Evolutionary conservation across 2,888 invertebrate genomes (phyloP).

Genomic region (Drosophila tanythrix): DNA sequence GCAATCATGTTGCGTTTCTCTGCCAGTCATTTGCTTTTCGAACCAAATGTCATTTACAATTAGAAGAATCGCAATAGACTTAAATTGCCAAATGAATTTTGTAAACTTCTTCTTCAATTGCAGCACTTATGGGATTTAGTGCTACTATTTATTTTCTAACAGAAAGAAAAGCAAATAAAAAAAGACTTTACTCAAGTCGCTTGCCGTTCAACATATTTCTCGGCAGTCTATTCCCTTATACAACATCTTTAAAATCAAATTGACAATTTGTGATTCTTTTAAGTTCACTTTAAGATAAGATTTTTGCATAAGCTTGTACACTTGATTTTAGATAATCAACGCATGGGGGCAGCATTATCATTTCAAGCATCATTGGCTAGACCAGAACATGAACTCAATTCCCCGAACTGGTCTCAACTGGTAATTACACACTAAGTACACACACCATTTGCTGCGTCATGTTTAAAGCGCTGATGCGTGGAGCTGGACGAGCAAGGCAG

Average conservation of each 20-base stretch:
- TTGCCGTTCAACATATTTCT: neutral
- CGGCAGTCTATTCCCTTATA: neutral
- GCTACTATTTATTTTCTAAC: neutral
- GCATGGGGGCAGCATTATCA: conserved; percentile 35
- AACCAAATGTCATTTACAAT: conserved; percentile 53
- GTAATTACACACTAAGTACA: conserved; percentile 60
- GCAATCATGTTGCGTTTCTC: conserved; percentile 45
- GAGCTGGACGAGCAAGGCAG: conserved; percentile 2
- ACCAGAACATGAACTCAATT: conserved; percentile 45
- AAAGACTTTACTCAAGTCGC: neutral
- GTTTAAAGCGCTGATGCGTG: conserved; percentile 54
- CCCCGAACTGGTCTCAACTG: conserved; percentile 10
- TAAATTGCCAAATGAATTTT: conserved; percentile 3
- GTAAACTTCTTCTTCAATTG: conserved; percentile 4
- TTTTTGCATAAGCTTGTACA: neutral
- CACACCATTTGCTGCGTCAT: conserved; percentile 62
- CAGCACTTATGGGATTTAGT: neutral
- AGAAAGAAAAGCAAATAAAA: neutral
- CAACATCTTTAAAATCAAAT: neutral
- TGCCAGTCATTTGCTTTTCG: conserved; percentile 14
- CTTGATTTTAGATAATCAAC: conserved; percentile 13
- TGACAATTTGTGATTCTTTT: neutral
- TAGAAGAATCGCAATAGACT: conserved; percentile 34
- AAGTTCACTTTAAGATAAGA: neutral
- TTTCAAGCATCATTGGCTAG: conserved; percentile 65